A percentile compares a stretch with the other conserved stretches of the same genome.
Conservation (phyloP, 2,888 invertebrate species). For the Ennomos erosarius region DNA sequence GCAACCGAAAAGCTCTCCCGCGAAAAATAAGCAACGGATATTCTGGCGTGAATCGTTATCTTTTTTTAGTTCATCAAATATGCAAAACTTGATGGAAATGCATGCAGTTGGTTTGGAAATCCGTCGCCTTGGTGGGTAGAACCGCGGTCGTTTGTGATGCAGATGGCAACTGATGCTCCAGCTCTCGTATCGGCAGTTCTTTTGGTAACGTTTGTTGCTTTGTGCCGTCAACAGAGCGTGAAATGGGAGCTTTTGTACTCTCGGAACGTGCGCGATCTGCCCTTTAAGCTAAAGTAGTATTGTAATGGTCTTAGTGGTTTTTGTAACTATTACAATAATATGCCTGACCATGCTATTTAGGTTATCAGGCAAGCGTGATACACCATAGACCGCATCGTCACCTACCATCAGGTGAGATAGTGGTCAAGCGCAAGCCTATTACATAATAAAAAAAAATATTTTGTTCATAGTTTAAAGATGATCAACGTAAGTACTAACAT, state of each 20-base stretch:
- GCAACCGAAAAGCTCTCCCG: slow-evolving; percentile 35
- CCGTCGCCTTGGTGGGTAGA: slow-evolving; percentile 58
- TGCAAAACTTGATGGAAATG: slow-evolving; percentile 79
- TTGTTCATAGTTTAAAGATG: too few relatives aligned
- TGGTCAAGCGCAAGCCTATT: too few relatives aligned
- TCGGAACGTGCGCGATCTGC: slow-evolving; percentile 11
- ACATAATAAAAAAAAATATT: too few relatives aligned
- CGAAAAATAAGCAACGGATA: slow-evolving; percentile 50
- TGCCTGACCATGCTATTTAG: too few relatives aligned
- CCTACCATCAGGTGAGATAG: too few relatives aligned
- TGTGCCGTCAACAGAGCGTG: slow-evolving; percentile 23
- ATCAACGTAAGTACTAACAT: too few relatives aligned
- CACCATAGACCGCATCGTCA: too few relatives aligned
- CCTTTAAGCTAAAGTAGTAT: slow-evolving; percentile 3
- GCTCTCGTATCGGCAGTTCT: slow-evolving; percentile 17
- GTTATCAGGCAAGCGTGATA: too few relatives aligned
- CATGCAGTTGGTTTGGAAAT: slow-evolving; percentile 60
- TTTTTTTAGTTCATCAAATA: slow-evolving; percentile 76
- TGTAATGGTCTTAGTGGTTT: not conserved
- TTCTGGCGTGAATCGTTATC: slow-evolving; percentile 45
- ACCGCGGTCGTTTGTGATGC: slow-evolving; percentile 65
- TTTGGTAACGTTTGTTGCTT: slow-evolving; percentile 24
- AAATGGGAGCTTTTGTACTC: slow-evolving; percentile 20
- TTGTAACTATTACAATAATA: too few relatives aligned
- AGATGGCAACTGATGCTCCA: slow-evolving; percentile 44